Evolutionary conservation across 2,888 invertebrate genomes (phyloP).

Genomic region (Poecilobothrus nobilitatus): DNA sequence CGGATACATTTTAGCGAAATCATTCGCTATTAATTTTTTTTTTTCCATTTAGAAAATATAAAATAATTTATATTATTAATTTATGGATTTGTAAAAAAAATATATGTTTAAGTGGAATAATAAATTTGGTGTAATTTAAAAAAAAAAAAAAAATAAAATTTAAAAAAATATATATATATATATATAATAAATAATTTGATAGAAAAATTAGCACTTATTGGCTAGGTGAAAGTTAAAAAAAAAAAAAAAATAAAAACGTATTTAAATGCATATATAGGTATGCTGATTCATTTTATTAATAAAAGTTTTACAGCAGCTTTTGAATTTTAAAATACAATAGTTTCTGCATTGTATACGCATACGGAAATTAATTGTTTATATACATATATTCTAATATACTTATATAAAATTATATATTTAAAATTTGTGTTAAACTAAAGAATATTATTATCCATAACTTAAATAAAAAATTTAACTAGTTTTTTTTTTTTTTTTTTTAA

Average conservation of each 20-base stretch:
- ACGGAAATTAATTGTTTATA: background rate
- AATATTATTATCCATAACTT: no score
- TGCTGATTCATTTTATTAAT: conserved; percentile 1
- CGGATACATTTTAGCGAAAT: conserved; percentile 7
- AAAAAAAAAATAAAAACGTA: background rate
- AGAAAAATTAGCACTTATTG: background rate
- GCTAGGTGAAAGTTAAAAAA: conserved; percentile 1
- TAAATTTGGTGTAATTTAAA: background rate
- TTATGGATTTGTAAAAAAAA: background rate
- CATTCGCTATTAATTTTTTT: background rate
- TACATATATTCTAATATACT: no score
- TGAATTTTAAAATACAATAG: background rate
- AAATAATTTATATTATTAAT: background rate
- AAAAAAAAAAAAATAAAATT: background rate
- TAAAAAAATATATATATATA: background rate
- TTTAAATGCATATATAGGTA: background rate
- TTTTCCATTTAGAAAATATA: background rate
- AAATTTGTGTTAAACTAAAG: no score
- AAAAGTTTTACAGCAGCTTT: background rate
- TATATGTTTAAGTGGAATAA: background rate
- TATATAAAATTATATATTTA: no score
- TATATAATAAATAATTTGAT: no score
- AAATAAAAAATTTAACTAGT: no score
- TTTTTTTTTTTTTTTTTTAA: background rate
- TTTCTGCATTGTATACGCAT: conserved; percentile 3